Conservation (phyloP, 2,797 vertebrate genomes). For the Melanogrammus aeglefinus region DNA sequence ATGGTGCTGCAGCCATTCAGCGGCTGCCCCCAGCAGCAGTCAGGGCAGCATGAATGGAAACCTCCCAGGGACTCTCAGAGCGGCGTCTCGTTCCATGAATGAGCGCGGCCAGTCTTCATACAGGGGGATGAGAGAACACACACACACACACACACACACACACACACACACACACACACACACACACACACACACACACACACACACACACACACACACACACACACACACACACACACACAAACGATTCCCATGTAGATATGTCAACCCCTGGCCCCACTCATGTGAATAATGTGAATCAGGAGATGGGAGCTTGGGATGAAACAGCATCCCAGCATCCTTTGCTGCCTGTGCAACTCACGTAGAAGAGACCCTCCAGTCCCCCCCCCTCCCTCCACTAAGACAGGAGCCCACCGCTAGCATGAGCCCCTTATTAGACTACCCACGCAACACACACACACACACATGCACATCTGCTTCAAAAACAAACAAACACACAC, state of each 20-base stretch:
- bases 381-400: neutral
- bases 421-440: conserved; percentile 43
- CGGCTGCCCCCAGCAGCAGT: conserved; percentile 18
- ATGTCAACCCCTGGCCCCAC: conserved; percentile 47
- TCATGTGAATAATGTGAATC: conserved; percentile 65
- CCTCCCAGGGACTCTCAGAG: conserved; percentile 15
- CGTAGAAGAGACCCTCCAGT: conserved; percentile 5
- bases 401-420: conserved; percentile 24
- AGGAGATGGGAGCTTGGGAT: conserved; percentile 48
- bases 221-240: conserved; percentile 22
- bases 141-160: conserved; percentile 13
- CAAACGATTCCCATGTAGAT: conserved; percentile 14
- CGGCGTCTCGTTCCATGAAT: conserved; percentile 46
- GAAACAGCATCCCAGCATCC: conserved; percentile 28
- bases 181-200: conserved; percentile 21
- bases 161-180: conserved; percentile 23
- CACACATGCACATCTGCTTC: neutral
- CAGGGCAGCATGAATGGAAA: conserved; percentile 35
- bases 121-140: conserved; percentile 32
- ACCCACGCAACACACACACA: conserved; percentile 42
- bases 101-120: conserved; percentile 34
- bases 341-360: conserved; percentile 10
- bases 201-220: conserved; percentile 22
- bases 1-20: conserved; percentile 21
- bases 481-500: neutral